These are phyloP conservation scores for Melanotus villosus DNA, from an alignment of 2,888 invertebrate genomes.

Conservation along the genomic window DNA sequence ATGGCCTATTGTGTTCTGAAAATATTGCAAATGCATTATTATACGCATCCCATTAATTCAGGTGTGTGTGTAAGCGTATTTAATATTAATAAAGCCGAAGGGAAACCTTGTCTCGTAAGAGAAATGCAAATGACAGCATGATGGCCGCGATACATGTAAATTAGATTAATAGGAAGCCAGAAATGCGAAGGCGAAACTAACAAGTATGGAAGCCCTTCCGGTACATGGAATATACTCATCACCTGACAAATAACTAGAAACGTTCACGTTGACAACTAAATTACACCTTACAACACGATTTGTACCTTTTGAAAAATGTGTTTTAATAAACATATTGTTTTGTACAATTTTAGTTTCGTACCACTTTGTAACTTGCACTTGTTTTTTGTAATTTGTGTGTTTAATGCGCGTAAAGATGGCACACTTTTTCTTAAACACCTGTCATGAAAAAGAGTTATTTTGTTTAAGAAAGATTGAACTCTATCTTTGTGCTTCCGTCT, in stretches of 20 bases:
- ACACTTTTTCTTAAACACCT: too few species aligned
- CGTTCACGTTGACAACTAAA: conserved; percentile 58
- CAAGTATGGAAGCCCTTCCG: conserved; percentile 64
- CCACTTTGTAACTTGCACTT: background rate
- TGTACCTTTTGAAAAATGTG: conserved; percentile 20
- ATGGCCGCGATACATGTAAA: conserved; percentile 61
- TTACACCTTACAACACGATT: conserved; percentile 52
- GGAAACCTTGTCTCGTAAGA: conserved; percentile 39
- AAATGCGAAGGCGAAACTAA: conserved; percentile 45
- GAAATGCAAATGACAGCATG: conserved; percentile 51
- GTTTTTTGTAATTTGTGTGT: background rate
- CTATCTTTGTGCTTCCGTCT: too few species aligned
- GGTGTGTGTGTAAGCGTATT: conserved; percentile 42
- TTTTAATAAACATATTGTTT: conserved; percentile 36
- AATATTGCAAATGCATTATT: too few species aligned
- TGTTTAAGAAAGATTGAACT: too few species aligned
- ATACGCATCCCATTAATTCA: conserved; percentile 23
- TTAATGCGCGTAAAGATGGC: too few species aligned
- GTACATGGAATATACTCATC: conserved; percentile 61
- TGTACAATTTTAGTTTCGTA: background rate
- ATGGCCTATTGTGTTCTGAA: too few species aligned
- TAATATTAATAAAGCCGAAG: conserved; percentile 41
- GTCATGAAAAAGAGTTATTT: too few species aligned
- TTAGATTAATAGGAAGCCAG: conserved; percentile 58
- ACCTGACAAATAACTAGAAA: conserved; percentile 54